Base-by-base conservation (phyloP, 2,888 invertebrate species). In the Dasysyrphus albostriatus region DNA sequence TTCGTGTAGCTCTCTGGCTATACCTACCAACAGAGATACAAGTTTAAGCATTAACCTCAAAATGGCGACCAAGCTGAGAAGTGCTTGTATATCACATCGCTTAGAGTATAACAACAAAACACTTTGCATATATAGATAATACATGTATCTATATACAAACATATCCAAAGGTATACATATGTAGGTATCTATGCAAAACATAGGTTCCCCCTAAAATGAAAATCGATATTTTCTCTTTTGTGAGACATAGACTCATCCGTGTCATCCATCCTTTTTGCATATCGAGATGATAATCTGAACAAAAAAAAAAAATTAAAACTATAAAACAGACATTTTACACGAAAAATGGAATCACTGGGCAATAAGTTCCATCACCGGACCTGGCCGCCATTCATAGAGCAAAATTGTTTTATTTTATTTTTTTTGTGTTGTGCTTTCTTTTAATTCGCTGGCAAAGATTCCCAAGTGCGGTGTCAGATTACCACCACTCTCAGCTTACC, bases 41-140 rank as follows among this genome's bases (percentile, higher is more conserved):
- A 87, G 83, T 83, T 88, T 88, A 87, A 84, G 88, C 80, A 88
- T 87, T 88, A 88, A 88, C 88, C 88, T 88, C 88, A 88, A 88
- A 88, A 88, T 88, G 88, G 88, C 88, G 88, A 88, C 88, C 65
- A 79, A 88, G 74, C 72, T 54, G 76, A 84, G 80, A 77, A 81
- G 76, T 80, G 80, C 78, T 80, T 80, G 84, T 80, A 83, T 80
- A 87, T 83, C 83, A 70, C 82, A 87, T 83, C 87, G 78, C 83
- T 87, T 83, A 87, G 75, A 61, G 39, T 7, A 42, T 4, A 65
- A 82, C 69, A 78, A 47, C 77, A 54, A 82, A 63, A 74, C 58
- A 83, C 51, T 83, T 83, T 77, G 69, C 82, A 83, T 83, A 83
- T 75, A 29, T 47, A 3, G 0, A 12, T 24, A 14, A 29, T 9